These are phyloP conservation scores for Scaptomyza tumidula DNA, from an alignment of 2,888 invertebrate genomes.

Conservation along the genomic window DNA sequence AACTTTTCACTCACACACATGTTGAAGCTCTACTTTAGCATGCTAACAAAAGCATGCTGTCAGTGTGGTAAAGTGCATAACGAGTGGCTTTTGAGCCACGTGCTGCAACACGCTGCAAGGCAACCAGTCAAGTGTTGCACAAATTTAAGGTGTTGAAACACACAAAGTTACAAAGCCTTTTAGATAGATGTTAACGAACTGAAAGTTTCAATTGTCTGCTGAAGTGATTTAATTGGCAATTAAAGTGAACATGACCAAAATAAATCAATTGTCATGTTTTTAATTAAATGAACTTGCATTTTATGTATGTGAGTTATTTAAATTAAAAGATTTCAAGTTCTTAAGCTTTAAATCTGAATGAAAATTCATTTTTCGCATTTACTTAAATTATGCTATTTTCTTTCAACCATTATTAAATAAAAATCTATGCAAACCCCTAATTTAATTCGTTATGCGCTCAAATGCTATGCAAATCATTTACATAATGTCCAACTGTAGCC, in stretches of 20 bases:
- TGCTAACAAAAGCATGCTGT: constrained; percentile 13
- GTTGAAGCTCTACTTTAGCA: neutral
- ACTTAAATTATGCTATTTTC: neutral
- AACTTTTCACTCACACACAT: constrained; percentile 22
- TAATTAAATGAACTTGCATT: neutral
- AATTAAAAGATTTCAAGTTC: neutral
- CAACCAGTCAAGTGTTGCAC: neutral
- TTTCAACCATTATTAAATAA: neutral
- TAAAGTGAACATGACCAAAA: neutral
- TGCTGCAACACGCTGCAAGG: constrained; percentile 15
- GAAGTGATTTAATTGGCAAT: constrained; percentile 4
- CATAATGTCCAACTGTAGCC: neutral
- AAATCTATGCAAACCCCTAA: neutral
- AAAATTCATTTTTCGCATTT: neutral
- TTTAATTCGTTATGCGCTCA: neutral
- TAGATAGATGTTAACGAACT: neutral
- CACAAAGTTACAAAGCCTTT: neutral
- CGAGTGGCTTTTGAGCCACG: constrained; percentile 27
- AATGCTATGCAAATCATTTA: neutral
- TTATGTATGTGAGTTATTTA: no score
- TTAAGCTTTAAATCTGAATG: neutral
- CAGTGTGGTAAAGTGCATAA: constrained; percentile 41
- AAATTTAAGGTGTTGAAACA: constrained; percentile 1
- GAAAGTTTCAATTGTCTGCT: neutral
- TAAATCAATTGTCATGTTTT: neutral